Evolutionary conservation across 2,888 invertebrate genomes (phyloP).

Genomic region (Harpalus rubripes): DNA sequence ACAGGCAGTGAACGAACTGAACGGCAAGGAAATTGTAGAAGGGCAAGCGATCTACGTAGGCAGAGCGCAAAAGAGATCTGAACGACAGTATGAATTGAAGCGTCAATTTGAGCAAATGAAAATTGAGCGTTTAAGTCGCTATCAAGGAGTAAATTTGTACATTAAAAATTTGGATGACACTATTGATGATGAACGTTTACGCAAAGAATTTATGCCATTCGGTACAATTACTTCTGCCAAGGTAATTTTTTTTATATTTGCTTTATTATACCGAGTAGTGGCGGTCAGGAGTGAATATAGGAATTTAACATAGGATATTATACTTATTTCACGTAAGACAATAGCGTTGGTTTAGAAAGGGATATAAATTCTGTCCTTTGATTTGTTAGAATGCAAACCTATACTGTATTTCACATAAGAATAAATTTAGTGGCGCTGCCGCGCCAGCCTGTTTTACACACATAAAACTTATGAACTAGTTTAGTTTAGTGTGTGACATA

Average conservation of each 20-base stretch:
- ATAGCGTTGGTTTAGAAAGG: no score
- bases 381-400: no score
- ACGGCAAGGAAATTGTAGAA: slow-evolving; percentile 93
- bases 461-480: no score
- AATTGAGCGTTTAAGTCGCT: slow-evolving; percentile 92
- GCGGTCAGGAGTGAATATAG: no score
- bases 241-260: slow-evolving; percentile 77
- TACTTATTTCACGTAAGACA: no score
- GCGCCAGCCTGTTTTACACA: no score
- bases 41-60: slow-evolving; percentile 96
- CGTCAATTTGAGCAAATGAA: slow-evolving; percentile 97
- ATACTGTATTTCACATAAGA: no score
- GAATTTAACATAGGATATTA: no score
- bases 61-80: slow-evolving; percentile 99
- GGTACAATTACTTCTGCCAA: slow-evolving; percentile 99
- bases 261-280: no score
- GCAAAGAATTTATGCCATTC: slow-evolving; percentile 96
- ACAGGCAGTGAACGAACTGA: slow-evolving; percentile 93
- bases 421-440: no score
- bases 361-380: no score
- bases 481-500: no score
- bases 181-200: slow-evolving; percentile 97
- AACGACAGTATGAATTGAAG: slow-evolving; percentile 97
- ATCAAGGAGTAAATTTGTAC: slow-evolving; percentile 97
- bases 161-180: slow-evolving; percentile 99